Evolutionary conservation across 2,113 vertebrate genomes (phyloP).

Genomic region (Panthera leo): DNA sequence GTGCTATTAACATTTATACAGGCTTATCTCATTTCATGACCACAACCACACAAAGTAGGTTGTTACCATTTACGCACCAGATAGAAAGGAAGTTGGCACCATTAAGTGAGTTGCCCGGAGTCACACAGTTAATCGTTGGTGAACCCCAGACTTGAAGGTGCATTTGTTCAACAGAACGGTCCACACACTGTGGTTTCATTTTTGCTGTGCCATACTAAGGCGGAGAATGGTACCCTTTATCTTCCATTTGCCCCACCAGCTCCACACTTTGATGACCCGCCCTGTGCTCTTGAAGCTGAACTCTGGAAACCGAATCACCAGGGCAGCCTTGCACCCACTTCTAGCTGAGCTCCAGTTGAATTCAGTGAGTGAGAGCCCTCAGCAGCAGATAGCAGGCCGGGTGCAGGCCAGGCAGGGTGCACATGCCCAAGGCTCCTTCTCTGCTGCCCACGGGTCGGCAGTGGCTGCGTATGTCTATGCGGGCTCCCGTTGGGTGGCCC

Average conservation of each 20-base stretch:
- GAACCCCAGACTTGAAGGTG: not conserved
- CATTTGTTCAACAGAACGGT: not conserved
- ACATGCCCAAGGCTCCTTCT: not conserved
- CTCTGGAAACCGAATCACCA: not conserved
- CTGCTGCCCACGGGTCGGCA: not conserved
- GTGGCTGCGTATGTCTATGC: not conserved
- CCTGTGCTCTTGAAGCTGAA: not conserved
- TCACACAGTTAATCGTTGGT: not conserved
- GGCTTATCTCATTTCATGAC: not conserved
- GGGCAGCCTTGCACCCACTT: not conserved
- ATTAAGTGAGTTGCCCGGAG: not conserved
- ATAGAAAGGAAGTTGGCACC: not conserved
- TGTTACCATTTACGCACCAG: not conserved
- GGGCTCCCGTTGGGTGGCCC: not conserved
- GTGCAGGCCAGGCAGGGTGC: rapidly evolving
- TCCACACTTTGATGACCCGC: not conserved
- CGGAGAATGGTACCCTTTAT: not conserved
- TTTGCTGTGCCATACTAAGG: too few species aligned
- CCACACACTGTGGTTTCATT: not conserved
- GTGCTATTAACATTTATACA: not conserved
- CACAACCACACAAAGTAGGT: not conserved
- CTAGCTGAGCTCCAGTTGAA: not conserved
- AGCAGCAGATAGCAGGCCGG: not conserved
- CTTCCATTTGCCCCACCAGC: not conserved
- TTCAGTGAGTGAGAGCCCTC: not conserved